These are phyloP conservation scores for Drosophila nr. perissopoda DNA, from an alignment of 2,888 invertebrate species.

Conservation along the genomic window DNA sequence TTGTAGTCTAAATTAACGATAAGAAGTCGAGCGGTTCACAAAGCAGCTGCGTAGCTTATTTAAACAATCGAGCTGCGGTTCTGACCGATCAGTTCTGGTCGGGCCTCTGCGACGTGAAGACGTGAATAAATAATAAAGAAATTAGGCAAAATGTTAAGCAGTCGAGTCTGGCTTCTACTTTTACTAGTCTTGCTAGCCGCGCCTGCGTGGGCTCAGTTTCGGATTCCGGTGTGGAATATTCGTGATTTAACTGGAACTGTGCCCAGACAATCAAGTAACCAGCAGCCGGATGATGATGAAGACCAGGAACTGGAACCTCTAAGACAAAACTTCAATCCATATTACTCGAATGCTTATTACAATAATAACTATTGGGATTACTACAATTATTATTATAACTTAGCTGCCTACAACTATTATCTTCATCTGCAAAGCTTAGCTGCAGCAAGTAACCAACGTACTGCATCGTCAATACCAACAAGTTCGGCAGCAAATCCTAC, in stretches of 20 bases:
- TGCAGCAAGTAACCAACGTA: background rate
- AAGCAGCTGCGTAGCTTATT: slow-evolving; percentile 20
- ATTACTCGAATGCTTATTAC: slow-evolving; percentile 3
- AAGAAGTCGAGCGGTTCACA: slow-evolving; percentile 29
- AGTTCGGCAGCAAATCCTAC: background rate
- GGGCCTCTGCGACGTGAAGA: slow-evolving; percentile 24
- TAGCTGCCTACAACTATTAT: slow-evolving; percentile 10
- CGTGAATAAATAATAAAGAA: slow-evolving; percentile 8
- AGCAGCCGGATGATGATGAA: background rate
- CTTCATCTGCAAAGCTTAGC: slow-evolving; percentile 3
- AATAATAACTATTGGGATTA: slow-evolving; percentile 16
- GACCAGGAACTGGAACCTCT: background rate
- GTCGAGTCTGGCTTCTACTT: slow-evolving; percentile 35
- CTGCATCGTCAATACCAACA: background rate
- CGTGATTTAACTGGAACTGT: slow-evolving; percentile 6
- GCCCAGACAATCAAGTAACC: background rate
- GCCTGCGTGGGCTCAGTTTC: slow-evolving; percentile 19
- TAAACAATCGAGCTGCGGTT: slow-evolving; percentile 29
- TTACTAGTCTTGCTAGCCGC: slow-evolving; percentile 31
- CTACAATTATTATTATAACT: slow-evolving; percentile 12
- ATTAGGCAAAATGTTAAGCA: slow-evolving; percentile 40
- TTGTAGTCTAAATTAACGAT: slow-evolving; percentile 1
- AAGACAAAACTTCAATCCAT: background rate
- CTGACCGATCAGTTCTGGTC: slow-evolving; percentile 39
- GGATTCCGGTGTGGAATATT: slow-evolving; percentile 23